Conservation (phyloP, 2,797 vertebrate species). For the Artibeus lituratus region DNA sequence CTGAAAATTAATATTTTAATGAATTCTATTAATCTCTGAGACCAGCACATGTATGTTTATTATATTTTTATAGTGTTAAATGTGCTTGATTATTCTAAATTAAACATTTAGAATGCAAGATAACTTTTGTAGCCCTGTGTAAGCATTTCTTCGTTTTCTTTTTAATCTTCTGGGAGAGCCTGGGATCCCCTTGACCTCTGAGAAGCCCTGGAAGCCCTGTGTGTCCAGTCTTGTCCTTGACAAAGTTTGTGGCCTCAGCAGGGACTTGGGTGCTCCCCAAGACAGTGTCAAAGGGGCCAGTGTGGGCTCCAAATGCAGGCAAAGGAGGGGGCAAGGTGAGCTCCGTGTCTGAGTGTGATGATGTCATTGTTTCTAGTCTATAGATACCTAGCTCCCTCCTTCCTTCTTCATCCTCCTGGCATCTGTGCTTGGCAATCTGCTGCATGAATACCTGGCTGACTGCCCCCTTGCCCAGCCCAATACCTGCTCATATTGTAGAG, state of each 20-base stretch:
- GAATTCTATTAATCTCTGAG: background rate
- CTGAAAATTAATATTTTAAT: slow-evolving; percentile 13
- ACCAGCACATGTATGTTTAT: background rate
- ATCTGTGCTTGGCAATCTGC: background rate
- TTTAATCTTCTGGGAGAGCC: background rate
- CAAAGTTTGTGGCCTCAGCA: background rate
- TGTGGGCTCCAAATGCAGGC: background rate
- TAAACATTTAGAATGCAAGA: background rate
- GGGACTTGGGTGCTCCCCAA: no score
- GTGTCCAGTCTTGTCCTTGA: background rate
- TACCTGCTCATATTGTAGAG: background rate
- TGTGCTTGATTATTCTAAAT: background rate
- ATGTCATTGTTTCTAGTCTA: background rate
- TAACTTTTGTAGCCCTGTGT: background rate
- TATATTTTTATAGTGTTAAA: background rate
- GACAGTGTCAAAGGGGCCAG: background rate
- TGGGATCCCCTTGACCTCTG: background rate
- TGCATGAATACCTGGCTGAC: no score
- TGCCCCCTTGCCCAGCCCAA: no score
- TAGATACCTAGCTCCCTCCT: background rate
- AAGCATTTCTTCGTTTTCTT: background rate
- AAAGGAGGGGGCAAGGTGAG: background rate
- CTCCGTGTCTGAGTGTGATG: background rate
- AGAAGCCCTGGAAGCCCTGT: background rate
- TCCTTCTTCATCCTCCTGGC: background rate